These are phyloP conservation scores for Astreopora myriophthalma DNA, from an alignment of 64 coral and sea anemone genomes.

Conservation along the genomic window DNA sequence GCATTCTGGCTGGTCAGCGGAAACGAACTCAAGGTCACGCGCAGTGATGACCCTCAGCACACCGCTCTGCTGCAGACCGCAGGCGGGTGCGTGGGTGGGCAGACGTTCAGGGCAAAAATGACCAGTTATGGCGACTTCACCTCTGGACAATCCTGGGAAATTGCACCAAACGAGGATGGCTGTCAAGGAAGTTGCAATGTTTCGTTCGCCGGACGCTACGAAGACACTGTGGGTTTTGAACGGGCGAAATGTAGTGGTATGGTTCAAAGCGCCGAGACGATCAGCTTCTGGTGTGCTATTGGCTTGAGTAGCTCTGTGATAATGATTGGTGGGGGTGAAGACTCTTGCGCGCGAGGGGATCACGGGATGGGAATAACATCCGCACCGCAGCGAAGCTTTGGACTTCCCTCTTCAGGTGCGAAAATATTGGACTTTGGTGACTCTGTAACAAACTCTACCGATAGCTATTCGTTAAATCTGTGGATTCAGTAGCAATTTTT, in stretches of 20 bases:
- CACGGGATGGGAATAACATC: neutral
- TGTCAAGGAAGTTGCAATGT: conserved; percentile 24
- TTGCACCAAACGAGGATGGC: no score
- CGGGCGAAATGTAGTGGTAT: neutral
- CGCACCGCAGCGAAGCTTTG: neutral
- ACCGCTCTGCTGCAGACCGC: neutral
- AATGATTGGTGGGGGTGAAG: conserved; percentile 13
- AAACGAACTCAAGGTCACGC: conserved; percentile 59
- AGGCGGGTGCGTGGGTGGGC: neutral
- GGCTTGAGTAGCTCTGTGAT: neutral
- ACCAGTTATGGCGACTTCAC: conserved; percentile 22
- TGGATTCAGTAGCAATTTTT: conserved; percentile 16
- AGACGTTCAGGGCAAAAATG: conserved; percentile 31
- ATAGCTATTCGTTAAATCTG: neutral
- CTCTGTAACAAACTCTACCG: neutral
- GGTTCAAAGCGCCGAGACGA: neutral
- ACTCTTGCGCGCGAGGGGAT: neutral
- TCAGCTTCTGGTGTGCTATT: neutral
- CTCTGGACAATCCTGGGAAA: neutral
- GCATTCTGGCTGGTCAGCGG: conserved; percentile 38
- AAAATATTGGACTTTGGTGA: neutral
- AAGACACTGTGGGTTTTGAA: neutral
- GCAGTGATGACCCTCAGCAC: conserved; percentile 35
- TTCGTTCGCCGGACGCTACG: neutral
- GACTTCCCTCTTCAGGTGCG: neutral